Base-by-base conservation (phyloP, 2,888 invertebrate genomes). In the Dromius quadrimaculatus region DNA sequence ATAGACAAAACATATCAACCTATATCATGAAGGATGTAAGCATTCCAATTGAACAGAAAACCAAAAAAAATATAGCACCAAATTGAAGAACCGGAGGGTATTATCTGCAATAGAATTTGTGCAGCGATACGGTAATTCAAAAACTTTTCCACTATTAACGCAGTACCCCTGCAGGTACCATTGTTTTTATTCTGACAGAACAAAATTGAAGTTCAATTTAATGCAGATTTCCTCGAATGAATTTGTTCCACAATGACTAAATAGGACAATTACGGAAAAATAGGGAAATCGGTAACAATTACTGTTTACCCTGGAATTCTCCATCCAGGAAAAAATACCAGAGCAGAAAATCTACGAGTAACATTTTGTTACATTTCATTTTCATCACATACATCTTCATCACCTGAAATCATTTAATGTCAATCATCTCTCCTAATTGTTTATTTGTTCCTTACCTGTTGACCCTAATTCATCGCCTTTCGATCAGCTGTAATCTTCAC, bases 151-250 rank as follows among this genome's bases (percentile, higher is more conserved):
- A 41, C 9, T 11, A 6, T 11, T 23, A n/a, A 23, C 41, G 41
- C 15, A 15, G 11, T 11, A 47, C 15, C 47, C 47, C 47, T 20
- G 15, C 22, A 15, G 47, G 11, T 23, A 4, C 47, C n/a, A 23
- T 47, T 47, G 47, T 47, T 47, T 47, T 47, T 47, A 47, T 47
- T 22, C 23, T 47, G 20, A 23, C 13, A 47, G 23, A 47, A 47
- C 11, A 23, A 23, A 20, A 47, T 47, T 47, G 23, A 5, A 47
- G 47, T 47, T 23, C 47, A 47, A 47, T 47, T 15, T 13, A 11
- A 47, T 47, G 47, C 22, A 47, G 23, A 47, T 47, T 47, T 47
- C 13, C 47, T 47, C 47, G 23, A 47, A 23, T 47, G 22, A 20
- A 15, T 47, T 47, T 22, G 47, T 47, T 45, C 15, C 9, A 19